These are phyloP conservation scores for Dolomedes plantarius DNA, from an alignment of 2,888 invertebrate genomes.

Conservation along the genomic window DNA sequence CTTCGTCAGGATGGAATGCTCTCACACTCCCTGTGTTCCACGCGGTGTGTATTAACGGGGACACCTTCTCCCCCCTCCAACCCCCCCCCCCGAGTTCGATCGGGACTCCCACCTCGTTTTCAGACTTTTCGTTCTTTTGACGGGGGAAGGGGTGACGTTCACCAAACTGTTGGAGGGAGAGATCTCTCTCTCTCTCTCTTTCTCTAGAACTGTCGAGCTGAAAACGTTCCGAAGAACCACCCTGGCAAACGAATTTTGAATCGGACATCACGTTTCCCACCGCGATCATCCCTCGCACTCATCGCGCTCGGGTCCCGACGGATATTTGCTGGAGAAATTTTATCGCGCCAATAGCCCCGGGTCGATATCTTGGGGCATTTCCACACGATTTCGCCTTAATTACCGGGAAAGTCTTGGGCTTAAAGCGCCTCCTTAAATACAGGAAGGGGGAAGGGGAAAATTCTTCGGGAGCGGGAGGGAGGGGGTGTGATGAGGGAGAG, in stretches of 20 bases:
- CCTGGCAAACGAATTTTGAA: background rate
- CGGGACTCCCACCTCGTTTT: slow-evolving; percentile 6
- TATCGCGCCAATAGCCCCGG: slow-evolving; percentile 43
- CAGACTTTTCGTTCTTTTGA: slow-evolving; percentile 19
- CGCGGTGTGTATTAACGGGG: slow-evolving; percentile 24
- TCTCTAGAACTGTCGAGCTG: background rate
- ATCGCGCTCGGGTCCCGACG: background rate
- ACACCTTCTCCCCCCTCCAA: background rate
- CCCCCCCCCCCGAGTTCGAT: slow-evolving; percentile 21
- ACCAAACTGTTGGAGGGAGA: no score
- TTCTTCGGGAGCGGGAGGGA: background rate
- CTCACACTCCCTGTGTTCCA: background rate
- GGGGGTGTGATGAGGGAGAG: no score
- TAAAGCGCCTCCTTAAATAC: slow-evolving; percentile 50
- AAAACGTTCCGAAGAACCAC: background rate
- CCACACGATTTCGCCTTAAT: slow-evolving; percentile 61
- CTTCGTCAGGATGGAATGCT: slow-evolving; percentile 47
- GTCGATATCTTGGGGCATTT: slow-evolving; percentile 50
- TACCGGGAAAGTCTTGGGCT: slow-evolving; percentile 43
- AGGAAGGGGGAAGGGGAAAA: background rate
- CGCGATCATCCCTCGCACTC: no score
- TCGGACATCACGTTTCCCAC: slow-evolving; percentile 35
- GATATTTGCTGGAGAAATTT: slow-evolving; percentile 67
- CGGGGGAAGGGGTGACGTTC: background rate
- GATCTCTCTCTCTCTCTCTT: no score